Evolutionary conservation across 2,888 invertebrate genomes (phyloP).

Genomic region (Rhamnusium bicolor): DNA sequence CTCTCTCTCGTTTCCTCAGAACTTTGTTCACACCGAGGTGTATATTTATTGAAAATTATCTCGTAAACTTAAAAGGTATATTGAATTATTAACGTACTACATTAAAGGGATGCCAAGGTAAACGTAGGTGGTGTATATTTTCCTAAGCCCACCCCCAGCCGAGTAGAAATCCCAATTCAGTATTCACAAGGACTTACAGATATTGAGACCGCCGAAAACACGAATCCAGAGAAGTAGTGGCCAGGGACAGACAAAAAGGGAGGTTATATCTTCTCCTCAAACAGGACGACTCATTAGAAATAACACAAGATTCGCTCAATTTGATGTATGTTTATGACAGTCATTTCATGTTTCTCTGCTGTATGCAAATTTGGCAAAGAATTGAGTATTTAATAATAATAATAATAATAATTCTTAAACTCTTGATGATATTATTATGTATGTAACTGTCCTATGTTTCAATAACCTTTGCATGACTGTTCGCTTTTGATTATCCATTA

Average conservation of each 20-base stretch:
- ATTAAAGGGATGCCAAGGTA: slow-evolving; percentile 16
- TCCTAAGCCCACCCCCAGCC: neutral
- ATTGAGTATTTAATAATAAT: too few species aligned
- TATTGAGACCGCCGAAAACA: slow-evolving; percentile 10
- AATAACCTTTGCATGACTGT: too few species aligned
- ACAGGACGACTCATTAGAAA: neutral
- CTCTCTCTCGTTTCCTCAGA: neutral
- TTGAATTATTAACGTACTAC: slow-evolving; percentile 47
- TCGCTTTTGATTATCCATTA: too few species aligned
- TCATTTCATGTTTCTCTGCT: too few species aligned
- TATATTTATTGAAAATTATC: slow-evolving; percentile 49
- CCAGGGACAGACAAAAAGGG: neutral
- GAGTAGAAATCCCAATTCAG: neutral
- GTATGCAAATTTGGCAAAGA: too few species aligned
- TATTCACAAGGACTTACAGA: slow-evolving; percentile 25
- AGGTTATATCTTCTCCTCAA: neutral
- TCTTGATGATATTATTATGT: too few species aligned
- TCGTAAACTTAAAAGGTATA: slow-evolving; percentile 44
- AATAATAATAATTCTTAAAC: too few species aligned
- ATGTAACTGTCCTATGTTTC: too few species aligned
- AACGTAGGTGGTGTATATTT: slow-evolving; percentile 4
- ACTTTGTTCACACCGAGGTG: slow-evolving; percentile 17
- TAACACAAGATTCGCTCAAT: too few species aligned
- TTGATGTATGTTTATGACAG: too few species aligned
- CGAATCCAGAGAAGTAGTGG: neutral